phyloP scores from a whole-genome alignment of 2,888 invertebrate genomes.

The Tetanocera ferruginea region DNA sequence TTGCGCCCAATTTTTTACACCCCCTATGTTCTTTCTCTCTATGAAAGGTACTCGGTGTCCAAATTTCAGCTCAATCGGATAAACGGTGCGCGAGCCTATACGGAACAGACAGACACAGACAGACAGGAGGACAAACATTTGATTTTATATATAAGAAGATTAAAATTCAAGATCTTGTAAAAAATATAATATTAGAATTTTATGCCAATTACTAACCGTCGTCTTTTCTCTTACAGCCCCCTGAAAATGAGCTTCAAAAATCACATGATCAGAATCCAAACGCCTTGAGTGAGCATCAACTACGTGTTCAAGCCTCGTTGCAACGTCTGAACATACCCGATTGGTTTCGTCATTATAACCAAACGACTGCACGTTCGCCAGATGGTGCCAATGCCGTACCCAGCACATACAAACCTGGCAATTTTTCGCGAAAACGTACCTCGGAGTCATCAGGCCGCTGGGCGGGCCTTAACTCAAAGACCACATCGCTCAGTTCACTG shows the following conservation, averaged over 20 bases:
- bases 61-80: too few species aligned
- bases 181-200: too few species aligned
- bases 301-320: constrained; percentile 91
- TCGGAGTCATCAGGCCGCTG: constrained; percentile 75
- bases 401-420: constrained; percentile 76
- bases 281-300: constrained; percentile 91
- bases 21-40: too few species aligned
- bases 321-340: constrained; percentile 95
- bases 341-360: constrained; percentile 81
- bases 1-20: too few species aligned
- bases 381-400: constrained; percentile 47
- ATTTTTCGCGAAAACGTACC: constrained; percentile 84
- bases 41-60: too few species aligned
- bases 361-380: constrained; percentile 58
- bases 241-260: constrained; percentile 94
- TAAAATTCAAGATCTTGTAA: too few species aligned
- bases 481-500: constrained; percentile 86
- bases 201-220: too few species aligned
- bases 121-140: too few species aligned
- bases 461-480: constrained; percentile 84
- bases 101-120: too few species aligned
- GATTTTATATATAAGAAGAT: too few species aligned
- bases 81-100: too few species aligned
- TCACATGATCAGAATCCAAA: constrained; percentile 73
- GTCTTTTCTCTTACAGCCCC: constrained; percentile 80